Percentiles rank a stretch among this genome's conserved stretches.
These are phyloP conservation scores for Anas bahamensis DNA, from an alignment of 2,797 vertebrate genomes.

Conservation along the genomic window DNA sequence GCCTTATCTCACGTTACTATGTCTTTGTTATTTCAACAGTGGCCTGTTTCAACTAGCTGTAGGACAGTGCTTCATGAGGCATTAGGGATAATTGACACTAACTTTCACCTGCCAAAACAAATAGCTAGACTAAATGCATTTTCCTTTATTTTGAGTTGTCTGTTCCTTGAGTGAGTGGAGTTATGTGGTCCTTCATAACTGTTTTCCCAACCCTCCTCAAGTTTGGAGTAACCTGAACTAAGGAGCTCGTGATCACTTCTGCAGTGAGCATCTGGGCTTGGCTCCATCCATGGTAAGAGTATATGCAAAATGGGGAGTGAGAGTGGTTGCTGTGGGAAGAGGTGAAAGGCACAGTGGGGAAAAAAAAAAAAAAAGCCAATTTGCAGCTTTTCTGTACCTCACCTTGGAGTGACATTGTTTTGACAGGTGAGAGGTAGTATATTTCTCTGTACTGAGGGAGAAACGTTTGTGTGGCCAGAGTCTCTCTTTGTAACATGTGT, in stretches of 20 bases:
- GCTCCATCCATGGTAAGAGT: neutral
- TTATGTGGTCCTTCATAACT: neutral
- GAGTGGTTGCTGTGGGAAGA: conserved; percentile 20
- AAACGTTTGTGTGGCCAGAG: neutral
- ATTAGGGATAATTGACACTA: conserved; percentile 18
- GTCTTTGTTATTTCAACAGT: neutral
- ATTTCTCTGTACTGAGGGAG: neutral
- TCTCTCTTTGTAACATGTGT: neutral
- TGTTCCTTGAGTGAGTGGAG: neutral
- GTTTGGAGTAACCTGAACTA: neutral
- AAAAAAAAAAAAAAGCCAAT: conserved; percentile 22
- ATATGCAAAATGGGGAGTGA: conserved; percentile 20
- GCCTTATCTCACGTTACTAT: conserved; percentile 8
- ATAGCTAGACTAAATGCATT: neutral
- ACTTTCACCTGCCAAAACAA: conserved; percentile 37
- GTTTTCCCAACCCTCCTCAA: neutral
- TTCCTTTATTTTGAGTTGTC: neutral
- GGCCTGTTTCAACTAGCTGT: conserved; percentile 24
- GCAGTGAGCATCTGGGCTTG: neutral
- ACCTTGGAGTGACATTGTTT: neutral
- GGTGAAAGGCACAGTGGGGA: neutral
- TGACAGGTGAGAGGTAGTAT: conserved; percentile 37
- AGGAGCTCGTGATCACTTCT: neutral
- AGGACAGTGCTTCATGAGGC: conserved; percentile 6
- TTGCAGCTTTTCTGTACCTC: conserved; percentile 28